These are phyloP conservation scores for Thereva nobilitata DNA, from an alignment of 2,888 invertebrate species.

Conservation along the genomic window DNA sequence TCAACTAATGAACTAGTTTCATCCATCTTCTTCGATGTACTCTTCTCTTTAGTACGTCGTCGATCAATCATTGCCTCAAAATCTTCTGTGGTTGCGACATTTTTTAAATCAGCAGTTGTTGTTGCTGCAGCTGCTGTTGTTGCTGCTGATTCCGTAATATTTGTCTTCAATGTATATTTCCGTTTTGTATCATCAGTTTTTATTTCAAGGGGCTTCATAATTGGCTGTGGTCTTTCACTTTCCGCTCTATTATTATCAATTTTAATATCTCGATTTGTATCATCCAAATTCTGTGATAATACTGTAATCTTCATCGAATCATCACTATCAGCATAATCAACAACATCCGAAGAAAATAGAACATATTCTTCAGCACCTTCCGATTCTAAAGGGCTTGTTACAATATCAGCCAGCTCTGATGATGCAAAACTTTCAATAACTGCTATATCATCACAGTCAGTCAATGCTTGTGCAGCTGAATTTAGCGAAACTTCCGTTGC, in stretches of 20 bases:
- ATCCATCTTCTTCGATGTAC: slow-evolving; percentile 44
- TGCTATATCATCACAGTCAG: slow-evolving; percentile 64
- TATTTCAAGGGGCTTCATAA: neutral
- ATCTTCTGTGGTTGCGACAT: slow-evolving; percentile 67
- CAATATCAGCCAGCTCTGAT: slow-evolving; percentile 62
- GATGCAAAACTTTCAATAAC: slow-evolving; percentile 62
- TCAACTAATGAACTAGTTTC: slow-evolving; percentile 38
- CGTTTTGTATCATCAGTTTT: neutral
- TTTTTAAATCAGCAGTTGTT: slow-evolving; percentile 65
- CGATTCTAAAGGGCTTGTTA: slow-evolving; percentile 65
- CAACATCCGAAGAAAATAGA: slow-evolving; percentile 66
- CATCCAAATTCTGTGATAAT: slow-evolving; percentile 13
- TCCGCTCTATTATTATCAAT: slow-evolving; percentile 1
- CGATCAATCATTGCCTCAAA: slow-evolving; percentile 69
- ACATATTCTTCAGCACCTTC: slow-evolving; percentile 67
- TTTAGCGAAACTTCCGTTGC: slow-evolving; percentile 65
- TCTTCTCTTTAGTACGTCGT: slow-evolving; percentile 59
- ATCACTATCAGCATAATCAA: slow-evolving; percentile 63
- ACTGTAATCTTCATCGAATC: slow-evolving; percentile 23
- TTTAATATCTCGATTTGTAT: slow-evolving; percentile 11
- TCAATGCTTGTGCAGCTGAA: slow-evolving; percentile 63
- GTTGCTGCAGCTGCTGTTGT: neutral
- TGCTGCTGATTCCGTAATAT: neutral
- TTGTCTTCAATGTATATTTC: neutral
- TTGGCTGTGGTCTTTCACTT: neutral